These are phyloP conservation scores for Amblyopsis rosae DNA, from an alignment of 2,113 vertebrate genomes.

Conservation along the genomic window DNA sequence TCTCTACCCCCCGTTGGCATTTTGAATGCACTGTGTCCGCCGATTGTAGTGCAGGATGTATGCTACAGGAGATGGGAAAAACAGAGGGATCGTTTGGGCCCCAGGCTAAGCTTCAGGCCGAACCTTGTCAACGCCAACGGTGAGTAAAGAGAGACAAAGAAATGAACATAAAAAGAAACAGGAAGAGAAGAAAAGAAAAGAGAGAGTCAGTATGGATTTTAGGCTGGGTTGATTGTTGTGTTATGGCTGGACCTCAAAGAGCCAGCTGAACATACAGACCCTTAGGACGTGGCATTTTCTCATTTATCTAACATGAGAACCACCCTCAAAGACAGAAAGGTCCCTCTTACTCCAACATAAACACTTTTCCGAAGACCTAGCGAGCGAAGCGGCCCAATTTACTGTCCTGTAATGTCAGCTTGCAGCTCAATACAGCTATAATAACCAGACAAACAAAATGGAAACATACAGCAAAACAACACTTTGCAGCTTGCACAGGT, in stretches of 20 bases:
- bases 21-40: constrained; percentile 76
- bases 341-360: constrained; percentile 18
- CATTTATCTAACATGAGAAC: constrained; percentile 36
- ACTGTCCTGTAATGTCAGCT: neutral
- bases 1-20: constrained; percentile 71
- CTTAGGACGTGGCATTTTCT: constrained; percentile 39
- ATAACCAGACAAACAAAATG: constrained; percentile 40
- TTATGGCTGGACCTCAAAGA: constrained; percentile 56
- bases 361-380: neutral
- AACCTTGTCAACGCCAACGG: constrained; percentile 63
- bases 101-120: constrained; percentile 68
- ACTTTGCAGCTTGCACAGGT: constrained; percentile 41
- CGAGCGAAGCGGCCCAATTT: neutral
- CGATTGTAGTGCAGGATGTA: constrained; percentile 78
- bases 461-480: constrained; percentile 15
- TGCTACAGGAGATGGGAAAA: constrained; percentile 76
- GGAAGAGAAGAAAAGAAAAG: constrained; percentile 3
- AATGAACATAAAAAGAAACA: neutral
- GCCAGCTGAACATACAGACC: constrained; percentile 60
- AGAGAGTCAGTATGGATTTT: constrained; percentile 21
- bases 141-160: constrained; percentile 26
- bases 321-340: constrained; percentile 29
- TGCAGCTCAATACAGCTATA: constrained; percentile 29
- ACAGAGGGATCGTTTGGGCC: constrained; percentile 74
- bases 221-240: constrained; percentile 41